Evolutionary conservation across 2,113 vertebrate genomes (phyloP).

Genomic region (Alouatta palliata): DNA sequence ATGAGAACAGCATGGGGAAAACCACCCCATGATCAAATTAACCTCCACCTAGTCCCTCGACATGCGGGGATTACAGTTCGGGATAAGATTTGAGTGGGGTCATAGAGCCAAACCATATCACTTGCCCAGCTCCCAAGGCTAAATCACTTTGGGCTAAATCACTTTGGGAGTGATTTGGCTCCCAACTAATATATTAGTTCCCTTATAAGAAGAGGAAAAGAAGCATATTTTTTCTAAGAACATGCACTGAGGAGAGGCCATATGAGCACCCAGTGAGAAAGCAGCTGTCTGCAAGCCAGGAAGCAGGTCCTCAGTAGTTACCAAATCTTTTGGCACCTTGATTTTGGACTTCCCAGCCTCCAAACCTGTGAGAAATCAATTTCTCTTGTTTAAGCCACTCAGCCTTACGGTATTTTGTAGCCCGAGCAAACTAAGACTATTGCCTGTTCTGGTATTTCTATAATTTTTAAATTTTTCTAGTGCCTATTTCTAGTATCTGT

Average conservation of each 20-base stretch:
- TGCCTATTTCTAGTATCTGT: background rate
- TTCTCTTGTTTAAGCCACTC: background rate
- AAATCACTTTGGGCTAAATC: no score
- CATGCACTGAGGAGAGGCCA: background rate
- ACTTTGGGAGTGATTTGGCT: no score
- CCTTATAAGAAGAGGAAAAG: background rate
- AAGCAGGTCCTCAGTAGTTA: background rate
- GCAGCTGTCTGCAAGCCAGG: background rate
- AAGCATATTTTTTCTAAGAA: background rate
- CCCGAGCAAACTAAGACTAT: background rate
- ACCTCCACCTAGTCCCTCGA: no score
- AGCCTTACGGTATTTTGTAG: background rate
- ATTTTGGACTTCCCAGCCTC: background rate
- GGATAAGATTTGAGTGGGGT: no score
- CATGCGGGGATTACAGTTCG: no score
- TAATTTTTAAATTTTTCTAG: background rate
- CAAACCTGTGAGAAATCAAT: background rate
- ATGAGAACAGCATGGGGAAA: no score
- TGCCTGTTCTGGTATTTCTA: background rate
- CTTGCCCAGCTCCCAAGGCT: no score
- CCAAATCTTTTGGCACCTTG: background rate
- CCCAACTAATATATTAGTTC: no score
- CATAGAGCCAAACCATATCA: no score
- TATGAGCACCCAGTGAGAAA: background rate
- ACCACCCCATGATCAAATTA: no score